phyloP scores from a whole-genome alignment of 2,113 vertebrate genomes.

The Syngnathus floridae region DNA sequence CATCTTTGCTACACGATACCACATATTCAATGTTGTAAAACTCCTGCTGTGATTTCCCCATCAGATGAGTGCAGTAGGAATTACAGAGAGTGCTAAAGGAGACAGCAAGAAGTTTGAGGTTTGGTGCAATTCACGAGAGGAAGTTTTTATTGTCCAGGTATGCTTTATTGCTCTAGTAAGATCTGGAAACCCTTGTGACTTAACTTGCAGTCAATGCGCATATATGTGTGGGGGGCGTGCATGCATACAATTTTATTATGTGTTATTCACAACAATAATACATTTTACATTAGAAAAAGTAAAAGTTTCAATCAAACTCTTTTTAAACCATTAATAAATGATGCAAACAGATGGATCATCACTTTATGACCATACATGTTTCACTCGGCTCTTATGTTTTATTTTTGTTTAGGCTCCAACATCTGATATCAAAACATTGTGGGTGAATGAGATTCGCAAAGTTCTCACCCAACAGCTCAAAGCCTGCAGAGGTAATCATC shows the following conservation, averaged over 20 bases:
- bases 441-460: slow-evolving; percentile 95
- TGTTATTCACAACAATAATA: background rate
- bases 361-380: background rate
- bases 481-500: slow-evolving; percentile 81
- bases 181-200: too few species aligned
- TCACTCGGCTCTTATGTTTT: background rate
- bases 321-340: background rate
- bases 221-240: too few species aligned
- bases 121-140: slow-evolving; percentile 94
- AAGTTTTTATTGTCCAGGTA: slow-evolving; percentile 96
- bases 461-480: slow-evolving; percentile 91
- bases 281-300: background rate
- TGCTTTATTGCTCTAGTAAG: background rate
- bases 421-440: slow-evolving; percentile 83
- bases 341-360: background rate
- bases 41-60: background rate
- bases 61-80: slow-evolving; percentile 93
- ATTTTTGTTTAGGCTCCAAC: slow-evolving; percentile 76
- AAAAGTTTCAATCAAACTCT: too few species aligned
- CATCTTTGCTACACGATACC: background rate
- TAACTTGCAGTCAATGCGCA: too few species aligned
- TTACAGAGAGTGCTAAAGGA: slow-evolving; percentile 93
- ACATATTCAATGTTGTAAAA: background rate
- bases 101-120: slow-evolving; percentile 97
- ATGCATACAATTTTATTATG: too few species aligned